Conservation (phyloP, 92 coral and sea anemone species). For the Epizoanthus illoricatus region DNA sequence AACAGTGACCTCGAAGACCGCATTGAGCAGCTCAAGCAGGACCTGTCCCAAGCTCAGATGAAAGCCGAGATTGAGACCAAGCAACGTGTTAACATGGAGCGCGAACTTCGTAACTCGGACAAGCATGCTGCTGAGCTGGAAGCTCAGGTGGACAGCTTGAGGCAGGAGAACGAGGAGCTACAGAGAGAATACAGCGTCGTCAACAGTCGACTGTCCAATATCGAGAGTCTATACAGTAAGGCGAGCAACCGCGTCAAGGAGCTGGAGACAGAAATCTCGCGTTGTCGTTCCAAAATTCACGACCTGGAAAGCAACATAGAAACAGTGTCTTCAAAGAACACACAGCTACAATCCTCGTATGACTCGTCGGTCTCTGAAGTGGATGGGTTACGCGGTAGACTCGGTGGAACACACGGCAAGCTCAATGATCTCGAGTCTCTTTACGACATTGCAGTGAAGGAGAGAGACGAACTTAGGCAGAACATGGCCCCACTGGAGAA, state of each 20-base stretch:
- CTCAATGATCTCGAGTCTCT: conserved; percentile 92
- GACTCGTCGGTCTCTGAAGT: conserved; percentile 84
- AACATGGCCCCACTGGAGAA: conserved; percentile 84
- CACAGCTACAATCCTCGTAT: conserved; percentile 76
- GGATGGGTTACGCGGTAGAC: conserved; percentile 79
- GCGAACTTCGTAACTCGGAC: conserved; percentile 80
- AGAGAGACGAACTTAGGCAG: conserved; percentile 91
- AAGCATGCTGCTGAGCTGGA: conserved; percentile 80
- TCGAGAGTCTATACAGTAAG: conserved; percentile 72
- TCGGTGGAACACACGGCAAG: conserved; percentile 81
- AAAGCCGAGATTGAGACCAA: conserved; percentile 82
- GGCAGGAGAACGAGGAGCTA: conserved; percentile 75
- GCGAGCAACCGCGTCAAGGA: conserved; percentile 74
- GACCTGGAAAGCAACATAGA: conserved; percentile 86
- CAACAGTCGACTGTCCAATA: conserved; percentile 70
- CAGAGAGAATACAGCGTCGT: conserved; percentile 80
- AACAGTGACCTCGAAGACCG: conserved; percentile 89
- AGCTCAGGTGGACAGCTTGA: conserved; percentile 75
- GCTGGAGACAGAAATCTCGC: conserved; percentile 79
- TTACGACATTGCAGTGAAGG: conserved; percentile 81
- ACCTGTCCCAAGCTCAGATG: conserved; percentile 82
- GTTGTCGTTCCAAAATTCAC: conserved; percentile 70
- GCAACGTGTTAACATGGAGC: conserved; percentile 77
- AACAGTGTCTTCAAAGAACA: conserved; percentile 59
- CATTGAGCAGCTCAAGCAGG: conserved; percentile 84